Evolutionary conservation across 2,797 vertebrate genomes (phyloP).

Genomic region (Diplodus puntazzo): DNA sequence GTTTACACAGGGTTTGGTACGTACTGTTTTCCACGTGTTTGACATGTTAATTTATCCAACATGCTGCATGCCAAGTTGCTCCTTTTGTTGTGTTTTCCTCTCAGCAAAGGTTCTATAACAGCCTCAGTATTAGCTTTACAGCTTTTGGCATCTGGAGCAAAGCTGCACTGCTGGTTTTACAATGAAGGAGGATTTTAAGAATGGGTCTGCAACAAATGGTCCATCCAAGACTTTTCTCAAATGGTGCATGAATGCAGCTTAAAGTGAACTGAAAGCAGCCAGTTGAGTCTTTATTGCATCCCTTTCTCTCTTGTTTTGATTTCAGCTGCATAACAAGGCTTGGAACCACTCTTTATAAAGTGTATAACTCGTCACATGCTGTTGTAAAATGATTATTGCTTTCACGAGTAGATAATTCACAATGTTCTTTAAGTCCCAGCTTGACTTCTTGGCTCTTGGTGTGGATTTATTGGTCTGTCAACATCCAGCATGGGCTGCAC

Average conservation of each 20-base stretch:
- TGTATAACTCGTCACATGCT: not conserved
- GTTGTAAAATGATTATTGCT: constrained; percentile 2
- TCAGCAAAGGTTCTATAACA: not conserved
- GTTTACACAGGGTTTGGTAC: constrained; percentile 52
- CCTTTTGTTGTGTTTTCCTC: constrained; percentile 26
- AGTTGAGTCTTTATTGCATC: not conserved
- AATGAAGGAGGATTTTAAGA: not conserved
- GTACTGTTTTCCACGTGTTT: constrained; percentile 36
- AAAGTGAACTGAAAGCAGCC: not conserved
- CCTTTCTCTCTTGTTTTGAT: not conserved
- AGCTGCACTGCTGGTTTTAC: not conserved
- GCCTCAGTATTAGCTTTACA: constrained; percentile 6
- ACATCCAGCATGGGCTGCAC: not conserved
- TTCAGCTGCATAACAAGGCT: not conserved
- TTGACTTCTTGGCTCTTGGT: constrained; percentile 8
- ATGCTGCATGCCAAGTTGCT: constrained; percentile 19
- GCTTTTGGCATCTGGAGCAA: constrained; percentile 7
- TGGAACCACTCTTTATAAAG: not conserved
- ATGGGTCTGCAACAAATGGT: not conserved
- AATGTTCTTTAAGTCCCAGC: not conserved
- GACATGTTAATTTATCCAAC: constrained; percentile 20
- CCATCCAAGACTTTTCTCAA: not conserved
- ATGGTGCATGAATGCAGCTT: not conserved
- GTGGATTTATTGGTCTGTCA: constrained; percentile 13
- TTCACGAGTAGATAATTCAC: not conserved